Evolutionary conservation across 2,113 vertebrate species (phyloP).

Genomic region (Cepphus grylle): DNA sequence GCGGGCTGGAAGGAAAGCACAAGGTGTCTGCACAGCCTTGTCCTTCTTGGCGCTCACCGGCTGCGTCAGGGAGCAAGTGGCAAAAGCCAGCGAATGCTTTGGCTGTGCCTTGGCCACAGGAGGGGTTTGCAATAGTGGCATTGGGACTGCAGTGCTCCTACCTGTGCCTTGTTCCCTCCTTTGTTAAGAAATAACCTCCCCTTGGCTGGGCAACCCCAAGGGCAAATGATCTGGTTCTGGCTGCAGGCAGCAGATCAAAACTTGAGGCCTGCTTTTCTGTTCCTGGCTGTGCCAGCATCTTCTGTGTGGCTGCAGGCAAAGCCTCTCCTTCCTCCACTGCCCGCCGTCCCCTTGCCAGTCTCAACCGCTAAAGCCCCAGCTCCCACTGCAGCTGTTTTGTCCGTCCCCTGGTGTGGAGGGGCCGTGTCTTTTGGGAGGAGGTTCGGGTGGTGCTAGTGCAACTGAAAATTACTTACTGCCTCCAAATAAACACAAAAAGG

Average conservation of each 20-base stretch:
- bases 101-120: neutral
- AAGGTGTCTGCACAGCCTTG: neutral
- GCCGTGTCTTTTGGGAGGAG: neutral
- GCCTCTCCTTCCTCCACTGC: neutral
- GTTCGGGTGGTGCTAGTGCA: neutral
- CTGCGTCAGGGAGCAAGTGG: accelerated
- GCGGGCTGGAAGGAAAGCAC: neutral
- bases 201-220: neutral
- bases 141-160: neutral
- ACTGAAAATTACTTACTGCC: neutral
- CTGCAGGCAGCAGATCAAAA: neutral
- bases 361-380: neutral
- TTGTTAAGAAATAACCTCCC: neutral
- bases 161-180: accelerated
- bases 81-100: neutral
- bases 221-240: neutral
- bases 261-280: neutral
- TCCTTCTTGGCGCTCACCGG: accelerated
- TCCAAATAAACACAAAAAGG: neutral
- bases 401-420: neutral
- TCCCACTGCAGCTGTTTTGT: neutral
- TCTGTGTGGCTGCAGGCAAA: neutral
- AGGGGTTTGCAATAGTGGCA: neutral
- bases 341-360: neutral
- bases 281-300: neutral